Evolutionary conservation across 1,140 invertebrate genomes (phyloP).

Genomic region (Lordiphosa collinella): DNA sequence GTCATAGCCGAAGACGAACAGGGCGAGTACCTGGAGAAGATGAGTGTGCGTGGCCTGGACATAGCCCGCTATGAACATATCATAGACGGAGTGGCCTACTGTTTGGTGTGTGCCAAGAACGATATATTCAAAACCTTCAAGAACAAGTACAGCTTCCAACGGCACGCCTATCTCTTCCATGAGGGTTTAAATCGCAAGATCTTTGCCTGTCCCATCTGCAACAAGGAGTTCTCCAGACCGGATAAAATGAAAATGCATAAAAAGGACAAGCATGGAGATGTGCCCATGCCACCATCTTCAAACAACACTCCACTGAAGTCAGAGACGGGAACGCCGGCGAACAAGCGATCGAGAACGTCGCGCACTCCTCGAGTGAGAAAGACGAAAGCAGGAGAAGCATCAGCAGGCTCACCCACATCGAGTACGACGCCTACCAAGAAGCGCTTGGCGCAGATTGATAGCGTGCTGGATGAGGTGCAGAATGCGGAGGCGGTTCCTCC

Average conservation of each 20-base stretch:
- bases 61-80: conserved; percentile 93
- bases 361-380: conserved; percentile 64
- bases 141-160: conserved; percentile 96
- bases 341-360: conserved; percentile 50
- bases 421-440: conserved; percentile 58
- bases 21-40: conserved; percentile 92
- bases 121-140: conserved; percentile 95
- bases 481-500: conserved; percentile 44
- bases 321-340: conserved; percentile 24
- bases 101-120: conserved; percentile 93
- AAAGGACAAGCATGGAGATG: conserved; percentile 89
- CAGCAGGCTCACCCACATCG: conserved; percentile 19
- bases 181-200: conserved; percentile 94
- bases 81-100: conserved; percentile 92
- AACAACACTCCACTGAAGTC: conserved; percentile 47
- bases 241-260: conserved; percentile 97
- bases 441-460: conserved; percentile 70
- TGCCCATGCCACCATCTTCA: conserved; percentile 46
- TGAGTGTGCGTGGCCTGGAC: conserved; percentile 93
- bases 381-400: conserved; percentile 35
- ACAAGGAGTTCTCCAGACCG: conserved; percentile 93
- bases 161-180: conserved; percentile 95
- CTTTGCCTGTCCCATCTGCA: conserved; percentile 94
- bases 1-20: conserved; percentile 90
- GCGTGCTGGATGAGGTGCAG: conserved; percentile 71